Evolutionary conservation across 2,797 vertebrate genomes (phyloP).

Genomic region (Cuniculus paca): DNA sequence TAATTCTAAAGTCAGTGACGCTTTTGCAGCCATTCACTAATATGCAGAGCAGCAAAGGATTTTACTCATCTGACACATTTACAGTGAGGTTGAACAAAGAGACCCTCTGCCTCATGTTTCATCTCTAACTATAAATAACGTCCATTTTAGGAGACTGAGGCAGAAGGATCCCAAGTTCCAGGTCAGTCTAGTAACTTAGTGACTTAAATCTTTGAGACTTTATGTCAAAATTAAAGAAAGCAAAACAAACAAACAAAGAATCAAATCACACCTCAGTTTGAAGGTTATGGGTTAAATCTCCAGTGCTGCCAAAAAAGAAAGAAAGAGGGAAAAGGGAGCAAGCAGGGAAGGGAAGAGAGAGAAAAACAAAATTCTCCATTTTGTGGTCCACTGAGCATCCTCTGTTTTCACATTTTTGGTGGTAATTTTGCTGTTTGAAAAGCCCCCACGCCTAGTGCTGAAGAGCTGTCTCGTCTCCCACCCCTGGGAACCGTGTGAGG

Average conservation of each 20-base stretch:
- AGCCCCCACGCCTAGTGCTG: not conserved
- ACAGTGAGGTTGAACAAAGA: not conserved
- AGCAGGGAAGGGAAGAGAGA: no score
- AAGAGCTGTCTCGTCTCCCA: not conserved
- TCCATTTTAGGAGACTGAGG: not conserved
- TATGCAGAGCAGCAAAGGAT: not conserved
- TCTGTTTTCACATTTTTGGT: not conserved
- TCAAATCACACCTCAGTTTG: not conserved
- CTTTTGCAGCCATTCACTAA: not conserved
- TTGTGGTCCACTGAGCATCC: no score
- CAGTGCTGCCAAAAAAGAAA: not conserved
- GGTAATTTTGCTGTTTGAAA: not conserved
- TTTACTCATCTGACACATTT: not conserved
- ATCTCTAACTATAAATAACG: not conserved
- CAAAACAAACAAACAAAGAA: no score
- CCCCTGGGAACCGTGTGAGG: not conserved
- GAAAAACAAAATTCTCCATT: not conserved
- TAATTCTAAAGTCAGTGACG: not conserved
- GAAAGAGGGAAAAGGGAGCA: no score
- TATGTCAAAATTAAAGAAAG: not conserved
- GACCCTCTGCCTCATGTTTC: not conserved
- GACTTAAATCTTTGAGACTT: no score
- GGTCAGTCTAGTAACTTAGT: not conserved
- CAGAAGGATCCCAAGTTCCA: not conserved
- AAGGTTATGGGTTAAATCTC: not conserved